These are phyloP conservation scores for Rhinatrema bivittatum DNA, from an alignment of 2,797 vertebrate genomes.

Conservation along the genomic window DNA sequence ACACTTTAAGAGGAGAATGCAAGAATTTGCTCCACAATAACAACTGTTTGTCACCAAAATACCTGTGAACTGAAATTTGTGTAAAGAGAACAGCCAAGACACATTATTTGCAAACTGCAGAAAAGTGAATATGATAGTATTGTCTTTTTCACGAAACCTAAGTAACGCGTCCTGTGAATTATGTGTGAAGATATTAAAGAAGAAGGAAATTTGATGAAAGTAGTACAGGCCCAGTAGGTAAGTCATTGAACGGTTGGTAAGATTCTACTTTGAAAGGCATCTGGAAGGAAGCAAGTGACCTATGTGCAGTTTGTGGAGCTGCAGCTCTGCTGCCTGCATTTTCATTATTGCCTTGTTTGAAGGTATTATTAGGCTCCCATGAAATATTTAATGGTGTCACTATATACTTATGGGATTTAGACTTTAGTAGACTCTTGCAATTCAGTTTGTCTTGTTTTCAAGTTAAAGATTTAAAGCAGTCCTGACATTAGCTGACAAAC, in stretches of 20 bases:
- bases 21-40: slow-evolving; percentile 20
- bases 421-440: slow-evolving; percentile 38
- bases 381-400: slow-evolving; percentile 61
- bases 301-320: slow-evolving; percentile 21
- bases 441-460: slow-evolving; percentile 60
- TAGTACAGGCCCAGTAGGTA: slow-evolving; percentile 42
- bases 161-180: slow-evolving; percentile 13
- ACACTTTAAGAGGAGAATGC: slow-evolving; percentile 30
- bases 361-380: slow-evolving; percentile 52
- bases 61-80: slow-evolving; percentile 11
- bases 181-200: slow-evolving; percentile 5
- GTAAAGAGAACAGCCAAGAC: not conserved
- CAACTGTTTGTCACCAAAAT: slow-evolving; percentile 25
- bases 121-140: not conserved
- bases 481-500: slow-evolving; percentile 28
- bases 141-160: not conserved
- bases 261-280: slow-evolving; percentile 42
- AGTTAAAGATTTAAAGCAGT: slow-evolving; percentile 62
- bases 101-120: slow-evolving; percentile 9
- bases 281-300: slow-evolving; percentile 37
- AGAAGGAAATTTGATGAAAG: slow-evolving; percentile 5
- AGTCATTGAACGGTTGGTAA: slow-evolving; percentile 12
- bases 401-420: slow-evolving; percentile 72
- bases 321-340: slow-evolving; percentile 34
- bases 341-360: slow-evolving; percentile 56